These are phyloP conservation scores for Fopius arisanus DNA, from an alignment of 1,140 invertebrate genomes.

Conservation along the genomic window DNA sequence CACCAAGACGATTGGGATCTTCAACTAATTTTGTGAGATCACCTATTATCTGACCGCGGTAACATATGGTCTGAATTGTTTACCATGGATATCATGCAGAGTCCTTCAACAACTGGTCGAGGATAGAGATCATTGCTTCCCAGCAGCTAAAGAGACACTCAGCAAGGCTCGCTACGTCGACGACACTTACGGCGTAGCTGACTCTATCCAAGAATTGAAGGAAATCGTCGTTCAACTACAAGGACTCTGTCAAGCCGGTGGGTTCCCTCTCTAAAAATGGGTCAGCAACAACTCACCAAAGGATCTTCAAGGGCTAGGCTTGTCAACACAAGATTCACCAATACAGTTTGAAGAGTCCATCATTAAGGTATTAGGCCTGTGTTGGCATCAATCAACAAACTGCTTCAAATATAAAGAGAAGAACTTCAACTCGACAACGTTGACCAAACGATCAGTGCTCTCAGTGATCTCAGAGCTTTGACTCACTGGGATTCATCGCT, in stretches of 20 bases:
- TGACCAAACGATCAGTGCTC: constrained; percentile 32
- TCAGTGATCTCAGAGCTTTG: constrained; percentile 33
- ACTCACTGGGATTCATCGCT: constrained; percentile 35
- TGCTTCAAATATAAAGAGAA: neutral
- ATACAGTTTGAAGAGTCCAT: neutral
- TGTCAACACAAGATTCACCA: neutral
- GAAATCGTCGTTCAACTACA: constrained; percentile 9
- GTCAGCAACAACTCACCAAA: constrained; percentile 16
- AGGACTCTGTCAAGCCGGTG: constrained; percentile 7
- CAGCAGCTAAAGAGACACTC: neutral
- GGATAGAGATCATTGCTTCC: constrained; percentile 37
- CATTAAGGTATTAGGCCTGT: neutral
- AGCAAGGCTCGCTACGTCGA: neutral
- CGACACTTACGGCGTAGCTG: neutral
- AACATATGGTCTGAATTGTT: constrained; percentile 56
- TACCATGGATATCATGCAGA: constrained; percentile 42
- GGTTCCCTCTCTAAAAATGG: constrained; percentile 31
- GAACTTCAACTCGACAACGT: neutral
- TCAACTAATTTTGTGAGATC: constrained; percentile 40
- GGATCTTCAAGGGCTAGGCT: neutral
- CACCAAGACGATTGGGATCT: constrained; percentile 40
- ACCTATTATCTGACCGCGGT: constrained; percentile 43
- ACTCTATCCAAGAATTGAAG: neutral
- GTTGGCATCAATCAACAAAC: no score
- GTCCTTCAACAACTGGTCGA: constrained; percentile 43